Conservation (phyloP, 92 coral and sea anemone species). For the Phenganax marumi region DNA sequence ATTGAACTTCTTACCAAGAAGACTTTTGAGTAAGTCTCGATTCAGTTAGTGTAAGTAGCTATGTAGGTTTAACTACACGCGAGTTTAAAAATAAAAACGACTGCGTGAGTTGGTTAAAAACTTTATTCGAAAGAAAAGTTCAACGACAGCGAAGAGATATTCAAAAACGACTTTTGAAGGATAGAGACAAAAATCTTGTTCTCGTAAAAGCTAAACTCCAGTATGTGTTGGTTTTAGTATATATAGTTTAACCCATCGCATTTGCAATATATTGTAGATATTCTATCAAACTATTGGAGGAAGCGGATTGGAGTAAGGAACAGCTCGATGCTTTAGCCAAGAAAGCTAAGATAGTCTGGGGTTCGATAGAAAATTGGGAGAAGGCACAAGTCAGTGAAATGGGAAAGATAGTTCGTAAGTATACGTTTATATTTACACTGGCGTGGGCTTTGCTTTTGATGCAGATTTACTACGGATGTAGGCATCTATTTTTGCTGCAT, state of each 20-base stretch:
- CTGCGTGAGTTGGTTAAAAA: background rate
- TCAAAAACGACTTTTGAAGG: too few relatives aligned
- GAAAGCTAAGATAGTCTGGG: constrained; percentile 74
- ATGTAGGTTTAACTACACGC: background rate
- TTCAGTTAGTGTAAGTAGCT: background rate
- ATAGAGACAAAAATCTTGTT: too few relatives aligned
- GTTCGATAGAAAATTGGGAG: constrained; percentile 71
- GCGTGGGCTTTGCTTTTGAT: background rate
- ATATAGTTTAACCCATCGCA: background rate
- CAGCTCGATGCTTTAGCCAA: constrained; percentile 72
- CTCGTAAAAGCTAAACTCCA: too few relatives aligned
- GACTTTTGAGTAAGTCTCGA: constrained; percentile 71
- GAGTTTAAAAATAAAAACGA: background rate
- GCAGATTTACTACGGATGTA: background rate
- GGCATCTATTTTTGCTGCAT: background rate
- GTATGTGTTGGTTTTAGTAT: background rate
- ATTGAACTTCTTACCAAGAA: constrained; percentile 65
- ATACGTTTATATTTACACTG: too few relatives aligned
- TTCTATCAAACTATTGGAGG: constrained; percentile 75
- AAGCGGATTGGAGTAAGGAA: constrained; percentile 71
- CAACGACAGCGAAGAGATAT: too few relatives aligned
- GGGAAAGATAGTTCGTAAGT: constrained; percentile 77
- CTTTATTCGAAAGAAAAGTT: background rate
- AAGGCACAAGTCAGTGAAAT: constrained; percentile 89
- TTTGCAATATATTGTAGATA: constrained; percentile 42